Conservation (phyloP, 2,797 vertebrate species). For the Botia kubotai region DNA sequence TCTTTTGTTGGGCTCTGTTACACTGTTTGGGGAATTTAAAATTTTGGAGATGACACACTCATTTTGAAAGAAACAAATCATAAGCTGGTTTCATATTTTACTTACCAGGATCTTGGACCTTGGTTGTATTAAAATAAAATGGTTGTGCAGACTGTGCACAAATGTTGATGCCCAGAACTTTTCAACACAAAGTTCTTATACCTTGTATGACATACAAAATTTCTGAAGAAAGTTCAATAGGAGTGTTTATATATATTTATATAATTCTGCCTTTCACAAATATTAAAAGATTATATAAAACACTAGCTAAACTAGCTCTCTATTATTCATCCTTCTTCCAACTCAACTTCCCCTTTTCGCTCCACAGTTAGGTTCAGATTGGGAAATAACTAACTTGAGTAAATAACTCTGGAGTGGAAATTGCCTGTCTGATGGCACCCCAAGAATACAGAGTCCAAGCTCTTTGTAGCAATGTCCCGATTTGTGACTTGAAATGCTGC, state of each 20-base stretch:
- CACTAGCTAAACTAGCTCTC: background rate
- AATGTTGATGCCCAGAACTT: too few relatives aligned
- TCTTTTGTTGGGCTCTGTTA: background rate
- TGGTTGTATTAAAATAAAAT: background rate
- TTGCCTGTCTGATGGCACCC: too few relatives aligned
- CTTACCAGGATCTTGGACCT: background rate
- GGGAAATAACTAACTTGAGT: background rate
- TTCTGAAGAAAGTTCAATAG: too few relatives aligned
- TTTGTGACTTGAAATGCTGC: background rate
- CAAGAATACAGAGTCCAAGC: too few relatives aligned
- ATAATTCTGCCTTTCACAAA: too few relatives aligned
- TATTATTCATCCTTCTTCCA: too few relatives aligned
- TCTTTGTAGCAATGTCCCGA: background rate
- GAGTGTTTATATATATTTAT: too few relatives aligned
- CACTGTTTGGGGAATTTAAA: too few relatives aligned
- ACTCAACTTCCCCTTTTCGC: background rate
- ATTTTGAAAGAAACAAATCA: background rate
- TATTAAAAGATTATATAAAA: background rate
- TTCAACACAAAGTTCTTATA: background rate
- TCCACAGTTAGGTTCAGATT: background rate
- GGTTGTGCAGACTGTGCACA: background rate
- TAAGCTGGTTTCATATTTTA: background rate
- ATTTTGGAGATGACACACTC: too few relatives aligned
- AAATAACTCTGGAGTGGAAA: background rate
- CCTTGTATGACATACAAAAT: background rate